Evolutionary conservation across 2,888 invertebrate genomes (phyloP).

Genomic region (Leucania comma): DNA sequence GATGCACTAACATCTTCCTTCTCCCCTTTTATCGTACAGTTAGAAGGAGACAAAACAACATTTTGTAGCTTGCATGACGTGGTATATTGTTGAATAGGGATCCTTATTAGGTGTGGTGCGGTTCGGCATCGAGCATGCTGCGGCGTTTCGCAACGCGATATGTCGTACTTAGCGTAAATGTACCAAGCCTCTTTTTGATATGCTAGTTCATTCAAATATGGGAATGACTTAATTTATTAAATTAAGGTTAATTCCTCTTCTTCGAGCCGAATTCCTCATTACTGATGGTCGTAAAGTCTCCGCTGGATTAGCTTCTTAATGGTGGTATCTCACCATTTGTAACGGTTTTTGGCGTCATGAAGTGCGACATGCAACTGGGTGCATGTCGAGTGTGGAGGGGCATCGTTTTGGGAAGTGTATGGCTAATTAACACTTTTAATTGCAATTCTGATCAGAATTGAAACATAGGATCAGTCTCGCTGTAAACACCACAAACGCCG

Average conservation of each 20-base stretch:
- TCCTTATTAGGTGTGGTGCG: conserved; percentile 72
- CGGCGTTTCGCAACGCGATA: conserved; percentile 65
- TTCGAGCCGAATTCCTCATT: no score
- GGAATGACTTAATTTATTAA: conserved; percentile 1
- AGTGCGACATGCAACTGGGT: no score
- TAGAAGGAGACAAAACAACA: conserved; percentile 56
- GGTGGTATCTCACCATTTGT: no score
- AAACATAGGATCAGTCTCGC: not conserved
- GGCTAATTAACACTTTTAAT: not conserved
- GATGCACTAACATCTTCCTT: conserved; percentile 56
- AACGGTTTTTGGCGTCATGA: no score
- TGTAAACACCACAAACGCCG: not conserved
- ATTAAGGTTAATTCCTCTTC: not conserved
- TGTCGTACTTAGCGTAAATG: conserved; percentile 45
- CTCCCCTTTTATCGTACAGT: conserved; percentile 40
- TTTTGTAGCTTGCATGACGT: conserved; percentile 57
- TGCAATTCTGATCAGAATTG: not conserved
- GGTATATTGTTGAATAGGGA: conserved; percentile 69
- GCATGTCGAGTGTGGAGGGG: no score
- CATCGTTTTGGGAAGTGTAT: no score
- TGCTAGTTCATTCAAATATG: conserved; percentile 6
- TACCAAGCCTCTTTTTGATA: conserved; percentile 26
- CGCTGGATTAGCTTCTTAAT: no score
- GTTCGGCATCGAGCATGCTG: conserved; percentile 55
- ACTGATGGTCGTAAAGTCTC: no score